Evolutionary conservation across 2,113 vertebrate genomes (phyloP), one percentile per base, ranked within the genome.

Genomic region (Myrmecobius fasciatus): DNA sequence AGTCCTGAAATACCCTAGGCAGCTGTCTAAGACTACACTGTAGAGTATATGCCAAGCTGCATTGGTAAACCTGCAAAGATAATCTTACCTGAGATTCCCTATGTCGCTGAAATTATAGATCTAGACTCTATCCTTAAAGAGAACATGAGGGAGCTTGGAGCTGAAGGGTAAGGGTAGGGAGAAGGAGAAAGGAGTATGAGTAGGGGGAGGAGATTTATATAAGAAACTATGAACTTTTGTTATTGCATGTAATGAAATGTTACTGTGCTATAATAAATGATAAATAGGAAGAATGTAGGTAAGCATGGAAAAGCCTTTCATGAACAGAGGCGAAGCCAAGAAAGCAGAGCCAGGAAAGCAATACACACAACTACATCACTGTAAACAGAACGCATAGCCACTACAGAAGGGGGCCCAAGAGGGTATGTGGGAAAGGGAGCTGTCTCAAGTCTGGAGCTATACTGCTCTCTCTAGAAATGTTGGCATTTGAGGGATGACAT

Each of bases 381-480:
- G 67, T 43, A 83, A 83, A 22, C 3, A 17, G 67, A n/a, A 43
- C 43, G 36, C n/a, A 83, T 14, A 0, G 56, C 56, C 56, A 36
- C 10, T 11, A 36, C 3, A 12, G 28, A 43, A 83, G 67, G 7
- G n/a, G n/a, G n/a, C n/a, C 20, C n/a, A 43, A 83, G 67, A 83
- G 6, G 67, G 17, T 2, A 8, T 22, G 5, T 43, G n/a, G 31
- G 52, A 8, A 67, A 89, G 20, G 54, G n/a, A 20, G 47, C 31
- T 67, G 26, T 89, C 9, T 92, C 52, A 48, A 5, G 14, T 25
- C 53, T 90, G 12, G 7, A 60, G 49, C 49, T 48, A 43, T 43
- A 43, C 53, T 93, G 83, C 91, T 96, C 83, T 96, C 67, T 91
- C 47, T 90, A 36, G 91, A 95, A 96, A 94, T 14, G 4, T 11